Base-by-base conservation (phyloP, 1,140 invertebrate genomes). In the Philopotamus ludificatus region DNA sequence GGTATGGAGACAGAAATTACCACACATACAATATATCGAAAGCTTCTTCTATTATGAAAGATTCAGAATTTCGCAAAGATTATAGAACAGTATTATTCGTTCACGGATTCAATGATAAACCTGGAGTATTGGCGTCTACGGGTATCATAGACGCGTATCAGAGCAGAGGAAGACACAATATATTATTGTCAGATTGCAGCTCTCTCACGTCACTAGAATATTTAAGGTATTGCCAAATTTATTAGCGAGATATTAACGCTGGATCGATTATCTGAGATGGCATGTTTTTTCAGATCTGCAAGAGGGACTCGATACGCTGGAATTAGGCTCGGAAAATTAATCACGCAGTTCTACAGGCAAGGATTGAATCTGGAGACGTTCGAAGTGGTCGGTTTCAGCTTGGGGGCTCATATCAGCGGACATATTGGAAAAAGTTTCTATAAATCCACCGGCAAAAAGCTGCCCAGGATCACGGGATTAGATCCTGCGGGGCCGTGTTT, bases 401-500 rank as follows among this genome's bases (percentile, higher is more conserved):
- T 69, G 18, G 67, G 67, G 2, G 67, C 63, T 44, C 67, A 69
- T 49, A 44, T 63, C 0, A n/a, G 50, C 8, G 59, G 67, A 7
- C 62, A 39, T 18, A 54, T 63, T 15, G 67, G 63, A 21, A 65
- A 63, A 22, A n/a, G 47, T 3, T 66, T 45, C 44, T 63, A 21
- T 21, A 70, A 59, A 47, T 15, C 25, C 12, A 66, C 54, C 4
- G 59, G 59, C 0, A 57, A 41, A 22, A 49, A 3, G 22, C 51
- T 69, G 16, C 23, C 41, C 4, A 49, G 59, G 20, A 69, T 69
- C 20, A 39, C 50, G 0, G 67, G 10, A 9, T 23, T 69, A 45
- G 67, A 69, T 34, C 63, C 63, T 4, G 58, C 63, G 1, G 67
- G 58, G 4, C 63, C 63, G n/a, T 69, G 67, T 39, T 69, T 66